Evolutionary conservation across 2,888 invertebrate genomes (phyloP).

Genomic region (Troilus luridus): DNA sequence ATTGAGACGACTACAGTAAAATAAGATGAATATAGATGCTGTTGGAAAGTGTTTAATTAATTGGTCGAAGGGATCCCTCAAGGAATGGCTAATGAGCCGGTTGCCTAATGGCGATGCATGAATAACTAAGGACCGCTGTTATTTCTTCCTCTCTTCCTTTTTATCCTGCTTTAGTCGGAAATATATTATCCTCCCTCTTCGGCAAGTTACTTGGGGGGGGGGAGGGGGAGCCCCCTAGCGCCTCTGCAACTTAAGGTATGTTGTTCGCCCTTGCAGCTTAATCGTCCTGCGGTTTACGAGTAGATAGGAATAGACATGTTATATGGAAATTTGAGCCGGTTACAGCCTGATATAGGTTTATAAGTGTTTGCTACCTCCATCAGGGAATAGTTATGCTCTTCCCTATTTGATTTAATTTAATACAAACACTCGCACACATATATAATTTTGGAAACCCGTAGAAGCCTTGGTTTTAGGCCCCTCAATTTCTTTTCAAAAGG

Average conservation of each 20-base stretch:
- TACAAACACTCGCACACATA: too few species aligned
- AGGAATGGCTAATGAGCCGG: conserved; percentile 48
- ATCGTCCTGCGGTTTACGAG: not conserved
- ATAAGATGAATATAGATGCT: conserved; percentile 46
- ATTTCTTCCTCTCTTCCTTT: not conserved
- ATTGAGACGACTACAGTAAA: conserved; percentile 37
- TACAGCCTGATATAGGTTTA: not conserved
- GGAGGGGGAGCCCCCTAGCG: conserved; percentile 12
- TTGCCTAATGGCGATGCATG: conserved; percentile 39
- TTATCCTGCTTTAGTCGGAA: conserved; percentile 18
- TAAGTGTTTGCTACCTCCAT: not conserved
- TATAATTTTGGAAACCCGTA: too few species aligned
- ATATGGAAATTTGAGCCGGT: not conserved
- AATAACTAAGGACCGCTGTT: conserved; percentile 31
- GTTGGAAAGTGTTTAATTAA: conserved; percentile 43
- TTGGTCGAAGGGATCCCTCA: conserved; percentile 39
- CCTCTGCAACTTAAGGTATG: not conserved
- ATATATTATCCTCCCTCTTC: not conserved
- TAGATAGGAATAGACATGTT: conserved; percentile 6
- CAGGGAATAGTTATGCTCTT: not conserved
- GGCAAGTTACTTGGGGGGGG: not conserved
- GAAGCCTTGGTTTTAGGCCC: too few species aligned
- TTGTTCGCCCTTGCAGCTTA: conserved; percentile 13
- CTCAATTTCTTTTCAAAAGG: too few species aligned
- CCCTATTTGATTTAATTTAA: not conserved